Evolutionary conservation across 2,888 invertebrate genomes (phyloP).

Genomic region (Neoitamus cyanurus): DNA sequence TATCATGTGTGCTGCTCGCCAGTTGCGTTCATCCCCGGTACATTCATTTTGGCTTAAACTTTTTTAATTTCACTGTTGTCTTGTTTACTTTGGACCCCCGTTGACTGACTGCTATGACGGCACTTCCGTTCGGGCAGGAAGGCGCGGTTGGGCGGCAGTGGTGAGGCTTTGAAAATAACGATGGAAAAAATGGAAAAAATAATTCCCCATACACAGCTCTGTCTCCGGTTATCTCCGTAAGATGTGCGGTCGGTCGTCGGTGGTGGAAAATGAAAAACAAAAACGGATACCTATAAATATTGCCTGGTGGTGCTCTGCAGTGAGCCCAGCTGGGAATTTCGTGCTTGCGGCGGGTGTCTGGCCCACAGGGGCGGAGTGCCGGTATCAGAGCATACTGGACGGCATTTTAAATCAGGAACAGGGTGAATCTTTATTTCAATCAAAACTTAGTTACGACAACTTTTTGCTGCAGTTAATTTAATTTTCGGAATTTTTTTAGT

Average conservation of each 20-base stretch:
- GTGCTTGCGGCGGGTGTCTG: neutral
- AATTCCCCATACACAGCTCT: neutral
- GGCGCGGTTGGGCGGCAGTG: neutral
- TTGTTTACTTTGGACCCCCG: slow-evolving; percentile 50
- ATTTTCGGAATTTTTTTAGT: slow-evolving; percentile 2
- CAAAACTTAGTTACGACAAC: neutral
- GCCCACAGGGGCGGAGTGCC: neutral
- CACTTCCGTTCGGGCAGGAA: slow-evolving; percentile 4
- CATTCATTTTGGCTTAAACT: slow-evolving; percentile 46
- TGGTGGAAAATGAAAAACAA: neutral
- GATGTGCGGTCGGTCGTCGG: neutral
- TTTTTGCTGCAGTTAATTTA: neutral
- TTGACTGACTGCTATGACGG: slow-evolving; percentile 38
- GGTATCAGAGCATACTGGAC: neutral
- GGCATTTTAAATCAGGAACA: neutral
- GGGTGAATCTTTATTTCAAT: neutral
- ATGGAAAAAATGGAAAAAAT: neutral
- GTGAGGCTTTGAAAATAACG: neutral
- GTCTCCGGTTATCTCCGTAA: slow-evolving; percentile 7
- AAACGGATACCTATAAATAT: slow-evolving; percentile 27
- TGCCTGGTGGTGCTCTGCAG: slow-evolving; percentile 10
- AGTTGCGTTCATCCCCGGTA: slow-evolving; percentile 38
- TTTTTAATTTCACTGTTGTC: slow-evolving; percentile 51
- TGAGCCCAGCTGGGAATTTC: slow-evolving; percentile 23
- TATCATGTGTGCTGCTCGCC: slow-evolving; percentile 46